phyloP scores from a whole-genome alignment of 2,797 vertebrate species.

The Diceros bicornis region DNA sequence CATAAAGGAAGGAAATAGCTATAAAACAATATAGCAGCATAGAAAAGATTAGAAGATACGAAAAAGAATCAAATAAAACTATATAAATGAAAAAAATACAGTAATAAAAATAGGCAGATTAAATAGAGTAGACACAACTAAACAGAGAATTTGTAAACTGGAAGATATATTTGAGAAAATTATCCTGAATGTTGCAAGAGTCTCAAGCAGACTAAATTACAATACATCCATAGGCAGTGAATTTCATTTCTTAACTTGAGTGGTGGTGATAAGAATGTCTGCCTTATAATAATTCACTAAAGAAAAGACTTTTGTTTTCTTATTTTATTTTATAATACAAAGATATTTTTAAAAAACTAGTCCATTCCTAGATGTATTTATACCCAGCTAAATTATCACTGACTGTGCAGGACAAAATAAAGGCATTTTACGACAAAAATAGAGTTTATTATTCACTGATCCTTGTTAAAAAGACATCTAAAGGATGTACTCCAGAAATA shows the following conservation, averaged over 20 bases:
- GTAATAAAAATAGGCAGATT: not conserved
- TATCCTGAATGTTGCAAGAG: not conserved
- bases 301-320: not conserved
- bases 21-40: not conserved
- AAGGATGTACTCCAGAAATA: not conserved
- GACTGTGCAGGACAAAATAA: not conserved
- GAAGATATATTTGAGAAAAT: not conserved
- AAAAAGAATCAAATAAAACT: not conserved
- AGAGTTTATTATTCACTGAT: not conserved
- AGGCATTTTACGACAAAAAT: not conserved
- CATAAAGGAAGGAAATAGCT: not conserved
- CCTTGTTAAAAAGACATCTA: constrained; percentile 27
- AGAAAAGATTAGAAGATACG: not conserved
- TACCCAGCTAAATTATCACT: not conserved
- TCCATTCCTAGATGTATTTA: not conserved
- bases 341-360: not conserved
- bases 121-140: not conserved
- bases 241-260: not conserved
- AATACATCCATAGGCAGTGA: not conserved
- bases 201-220: constrained; percentile 43
- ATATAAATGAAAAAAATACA: not conserved
- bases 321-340: constrained; percentile 51
- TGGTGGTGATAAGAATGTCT: not conserved
- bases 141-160: not conserved
- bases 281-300: not conserved